Percentiles rank a stretch among this genome's conserved stretches.
Conservation (phyloP, 2,888 invertebrate species). For the Synergus japonicus region DNA sequence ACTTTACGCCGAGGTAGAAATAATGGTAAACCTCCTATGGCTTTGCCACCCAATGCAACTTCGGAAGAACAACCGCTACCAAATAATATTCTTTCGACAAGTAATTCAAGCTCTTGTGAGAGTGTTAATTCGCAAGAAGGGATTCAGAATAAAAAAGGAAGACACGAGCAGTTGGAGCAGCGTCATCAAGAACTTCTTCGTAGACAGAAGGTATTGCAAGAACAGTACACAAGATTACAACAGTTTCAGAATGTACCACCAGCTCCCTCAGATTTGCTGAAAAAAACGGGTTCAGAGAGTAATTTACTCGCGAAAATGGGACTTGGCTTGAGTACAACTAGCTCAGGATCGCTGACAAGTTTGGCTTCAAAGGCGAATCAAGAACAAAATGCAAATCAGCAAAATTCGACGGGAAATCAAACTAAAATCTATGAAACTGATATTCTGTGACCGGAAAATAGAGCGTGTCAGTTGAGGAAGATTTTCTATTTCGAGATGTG, state of each 20-base stretch:
- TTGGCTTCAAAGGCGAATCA: slow-evolving; percentile 72
- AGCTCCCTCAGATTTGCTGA: slow-evolving; percentile 83
- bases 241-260: slow-evolving; percentile 87
- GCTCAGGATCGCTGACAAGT: slow-evolving; percentile 82
- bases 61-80: slow-evolving; percentile 46
- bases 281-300: slow-evolving; percentile 93
- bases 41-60: slow-evolving; percentile 58
- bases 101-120: slow-evolving; percentile 87
- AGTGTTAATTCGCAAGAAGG: slow-evolving; percentile 88
- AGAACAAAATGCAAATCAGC: slow-evolving; percentile 61
- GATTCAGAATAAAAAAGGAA: slow-evolving; percentile 78
- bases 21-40: slow-evolving; percentile 71
- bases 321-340: slow-evolving; percentile 81
- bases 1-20: slow-evolving; percentile 53
- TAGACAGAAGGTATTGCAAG: slow-evolving; percentile 92
- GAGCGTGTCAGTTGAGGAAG: background rate
- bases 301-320: slow-evolving; percentile 92
- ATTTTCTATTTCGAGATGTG: slow-evolving; percentile 5
- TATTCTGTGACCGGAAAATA: slow-evolving; percentile 87
- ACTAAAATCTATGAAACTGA: slow-evolving; percentile 93
- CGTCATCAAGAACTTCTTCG: slow-evolving; percentile 92
- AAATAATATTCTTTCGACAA: slow-evolving; percentile 78
- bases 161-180: slow-evolving; percentile 89
- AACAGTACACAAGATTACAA: slow-evolving; percentile 93
- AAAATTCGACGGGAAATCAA: background rate